Base-by-base conservation (phyloP, 2,888 invertebrate genomes). In the Drosophila leonis region DNA sequence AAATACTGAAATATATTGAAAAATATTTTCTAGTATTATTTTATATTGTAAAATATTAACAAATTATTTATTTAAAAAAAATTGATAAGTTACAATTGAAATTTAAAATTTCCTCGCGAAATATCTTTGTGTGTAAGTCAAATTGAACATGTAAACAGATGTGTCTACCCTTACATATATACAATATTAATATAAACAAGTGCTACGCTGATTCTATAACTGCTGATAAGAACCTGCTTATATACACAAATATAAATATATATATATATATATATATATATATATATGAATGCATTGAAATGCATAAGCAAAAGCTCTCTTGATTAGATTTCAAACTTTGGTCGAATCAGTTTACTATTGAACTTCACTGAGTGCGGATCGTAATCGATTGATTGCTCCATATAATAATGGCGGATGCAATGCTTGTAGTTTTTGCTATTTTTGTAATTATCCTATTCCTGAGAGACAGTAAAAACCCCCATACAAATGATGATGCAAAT, bases 381-480 rank as follows among this genome's bases (percentile, higher is more conserved):
- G 8, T 2, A n/a, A 6, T 31, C n/a, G 39, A 4, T 8, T 7
- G 5, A 9, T 4, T 29, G 1, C n/a, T n/a, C 29, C 10, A 2
- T 48, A n/a, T 29, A 27, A 48, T 29, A 8, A 48, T 48, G 48
- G 9, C n/a, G 6, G 4, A 46, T 24, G 4, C 1, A 9, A 7
- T 8, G 8, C 3, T 9, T 27, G 9, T 6, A 20, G 1, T 20
- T 12, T 9, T 27, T 1, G 9, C 0, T 4, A 0, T 55, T 8
- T 0, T 13, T 13, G 0, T 13, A 4, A 2, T 9, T 0, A 1
- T 33, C 0, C 0, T 31, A 13, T 0, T 27, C 9, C 1, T 46
- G 1, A 15, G 9, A 10, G 6, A n/a, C 0, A 7, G 20, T 15
- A 31, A 31, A n/a, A 10, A 29, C 1, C 1, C n/a, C 4, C 9